Evolutionary conservation across 2,888 invertebrate species (phyloP).

Genomic region (Eilema sororculum): DNA sequence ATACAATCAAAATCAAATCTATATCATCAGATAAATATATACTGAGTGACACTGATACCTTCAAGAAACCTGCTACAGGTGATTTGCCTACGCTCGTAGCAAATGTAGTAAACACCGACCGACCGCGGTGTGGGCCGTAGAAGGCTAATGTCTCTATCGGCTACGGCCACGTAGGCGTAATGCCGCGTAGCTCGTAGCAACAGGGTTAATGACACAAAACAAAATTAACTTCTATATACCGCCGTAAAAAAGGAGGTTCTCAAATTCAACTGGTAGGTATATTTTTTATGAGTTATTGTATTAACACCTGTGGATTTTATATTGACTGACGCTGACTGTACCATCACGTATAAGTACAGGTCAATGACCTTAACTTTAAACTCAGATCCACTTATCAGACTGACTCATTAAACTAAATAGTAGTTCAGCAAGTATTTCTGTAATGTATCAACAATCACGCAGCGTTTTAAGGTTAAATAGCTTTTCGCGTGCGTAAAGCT

Average conservation of each 20-base stretch:
- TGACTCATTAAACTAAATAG: conserved; percentile 10
- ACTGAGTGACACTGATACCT: not conserved
- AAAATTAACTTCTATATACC: not conserved
- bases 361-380: not conserved
- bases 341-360: not conserved
- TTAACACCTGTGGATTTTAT: no score
- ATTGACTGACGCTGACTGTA: not conserved
- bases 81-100: conserved; percentile 13
- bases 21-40: no score
- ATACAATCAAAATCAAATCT: not conserved
- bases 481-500: conserved; percentile 53
- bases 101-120: not conserved
- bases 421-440: conserved; percentile 10
- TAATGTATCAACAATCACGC: conserved; percentile 31
- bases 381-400: conserved; percentile 6
- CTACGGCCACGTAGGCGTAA: conserved; percentile 17
- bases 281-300: not conserved
- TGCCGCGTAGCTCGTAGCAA: conserved; percentile 7
- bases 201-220: not conserved
- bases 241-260: not conserved
- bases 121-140: conserved; percentile 11
- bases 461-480: conserved; percentile 55
- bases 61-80: not conserved
- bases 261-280: not conserved
- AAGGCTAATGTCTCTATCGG: conserved; percentile 17